Evolutionary conservation across 2,888 invertebrate genomes (phyloP).

Genomic region (Platynereis dumerilii): DNA sequence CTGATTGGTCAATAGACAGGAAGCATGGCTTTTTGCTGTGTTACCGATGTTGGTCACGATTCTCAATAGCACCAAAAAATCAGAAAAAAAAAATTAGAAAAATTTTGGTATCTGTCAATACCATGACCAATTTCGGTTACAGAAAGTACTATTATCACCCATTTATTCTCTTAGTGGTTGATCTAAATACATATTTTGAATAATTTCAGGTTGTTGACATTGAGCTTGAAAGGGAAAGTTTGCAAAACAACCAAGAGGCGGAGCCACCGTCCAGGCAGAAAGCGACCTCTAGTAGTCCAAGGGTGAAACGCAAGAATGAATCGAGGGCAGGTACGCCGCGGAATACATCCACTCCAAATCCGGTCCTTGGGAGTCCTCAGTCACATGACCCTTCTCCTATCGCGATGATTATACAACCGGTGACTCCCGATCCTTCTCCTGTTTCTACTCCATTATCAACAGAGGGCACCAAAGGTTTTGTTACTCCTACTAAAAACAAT

Average conservation of each 20-base stretch:
- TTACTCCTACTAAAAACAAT: constrained; percentile 3
- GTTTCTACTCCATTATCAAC: background rate
- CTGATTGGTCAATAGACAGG: too few species aligned
- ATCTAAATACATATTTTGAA: too few species aligned
- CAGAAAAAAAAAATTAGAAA: too few species aligned
- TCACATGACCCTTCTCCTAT: background rate
- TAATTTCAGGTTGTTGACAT: constrained; percentile 31
- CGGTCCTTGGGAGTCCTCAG: background rate
- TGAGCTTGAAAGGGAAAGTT: constrained; percentile 28
- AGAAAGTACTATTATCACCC: too few species aligned
- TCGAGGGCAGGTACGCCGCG: background rate
- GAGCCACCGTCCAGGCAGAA: background rate
- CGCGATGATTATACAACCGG: background rate
- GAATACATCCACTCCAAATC: background rate
- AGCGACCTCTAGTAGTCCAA: background rate
- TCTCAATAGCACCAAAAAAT: too few species aligned
- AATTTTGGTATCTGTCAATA: too few species aligned
- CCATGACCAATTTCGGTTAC: too few species aligned
- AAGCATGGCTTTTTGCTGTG: too few species aligned
- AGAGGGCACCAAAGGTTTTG: background rate
- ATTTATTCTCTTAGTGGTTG: too few species aligned
- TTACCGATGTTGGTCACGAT: too few species aligned
- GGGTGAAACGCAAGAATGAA: background rate
- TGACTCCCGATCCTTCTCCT: background rate
- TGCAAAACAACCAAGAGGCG: background rate